Evolutionary conservation across 2,888 invertebrate species (phyloP).

Genomic region (Drosophila putrida): DNA sequence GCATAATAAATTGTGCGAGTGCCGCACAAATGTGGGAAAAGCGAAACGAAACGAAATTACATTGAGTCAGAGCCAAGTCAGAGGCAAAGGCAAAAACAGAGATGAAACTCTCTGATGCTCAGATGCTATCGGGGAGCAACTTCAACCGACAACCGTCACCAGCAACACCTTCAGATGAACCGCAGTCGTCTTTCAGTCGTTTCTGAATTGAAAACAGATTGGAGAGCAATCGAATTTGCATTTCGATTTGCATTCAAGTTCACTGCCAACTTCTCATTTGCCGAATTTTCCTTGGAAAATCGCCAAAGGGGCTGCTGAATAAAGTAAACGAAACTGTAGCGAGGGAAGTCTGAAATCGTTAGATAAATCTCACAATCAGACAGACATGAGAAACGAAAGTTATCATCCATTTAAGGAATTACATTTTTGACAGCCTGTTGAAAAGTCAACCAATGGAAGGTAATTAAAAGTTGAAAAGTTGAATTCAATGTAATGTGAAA

Average conservation of each 20-base stretch:
- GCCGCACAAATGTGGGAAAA: slow-evolving; percentile 43
- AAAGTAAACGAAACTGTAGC: not conserved
- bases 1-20: slow-evolving; percentile 43
- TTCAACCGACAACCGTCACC: slow-evolving; percentile 21
- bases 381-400: slow-evolving; percentile 19
- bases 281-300: slow-evolving; percentile 29
- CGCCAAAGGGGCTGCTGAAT: not conserved
- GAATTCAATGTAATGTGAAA: too few species aligned
- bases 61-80: slow-evolving; percentile 18
- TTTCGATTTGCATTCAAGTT: slow-evolving; percentile 55
- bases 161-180: slow-evolving; percentile 42
- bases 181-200: slow-evolving; percentile 8
- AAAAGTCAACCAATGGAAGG: slow-evolving; percentile 2
- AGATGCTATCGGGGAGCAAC: slow-evolving; percentile 25
- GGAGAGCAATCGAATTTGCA: slow-evolving; percentile 49
- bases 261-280: slow-evolving; percentile 43
- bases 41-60: slow-evolving; percentile 14
- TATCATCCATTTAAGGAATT: slow-evolving; percentile 22
- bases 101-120: not conserved
- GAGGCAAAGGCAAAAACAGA: slow-evolving; percentile 17
- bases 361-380: slow-evolving; percentile 40
- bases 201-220: slow-evolving; percentile 24
- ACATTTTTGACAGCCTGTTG: slow-evolving; percentile 7
- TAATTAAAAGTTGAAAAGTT: slow-evolving; percentile 14
- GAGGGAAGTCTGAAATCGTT: not conserved